Base-by-base conservation (phyloP, 1,140 invertebrate genomes). In the Lamellibrachia luymesi region DNA sequence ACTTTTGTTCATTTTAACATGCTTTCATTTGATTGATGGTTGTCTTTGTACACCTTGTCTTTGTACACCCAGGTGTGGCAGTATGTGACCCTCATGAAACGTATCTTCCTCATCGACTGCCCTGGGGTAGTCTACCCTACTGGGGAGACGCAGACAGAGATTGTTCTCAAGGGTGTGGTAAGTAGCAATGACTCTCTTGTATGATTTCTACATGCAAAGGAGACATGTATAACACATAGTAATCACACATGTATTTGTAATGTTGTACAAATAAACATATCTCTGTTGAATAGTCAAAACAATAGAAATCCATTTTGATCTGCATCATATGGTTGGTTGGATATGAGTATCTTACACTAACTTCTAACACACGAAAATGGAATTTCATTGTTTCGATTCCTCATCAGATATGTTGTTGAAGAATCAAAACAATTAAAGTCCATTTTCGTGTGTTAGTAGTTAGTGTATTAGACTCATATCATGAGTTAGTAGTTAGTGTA, bases 91-190 rank as follows among this genome's bases (percentile, higher is more conserved):
- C 96, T 99, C 50, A 99, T 99, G 99, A 97, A 98, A 94, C 97
- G 98, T 94, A 99, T 99, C 95, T 99, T 98, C 95, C 96, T 99
- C 5, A 99, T 99, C 94, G 99, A 99, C 97, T 99, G 99, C 97
- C 99, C 99, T 50, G 99, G 99, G 90, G 98, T 99, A 94, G 99
- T 99, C 50, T 99, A 99, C 97, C 98, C 99, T 22, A 97, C 96
- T 90, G 99, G 99, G 96, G 97, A 97, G 94, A 97, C 97, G 10
- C 99, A 99, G 94, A 98, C 98, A 1, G 99, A 99, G 94, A 99
- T 99, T 96, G 99, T 99, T 90, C 96, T 99, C 1, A 99, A 99
- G 95, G 97, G 97, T 92, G 96, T 97, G 91, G 97, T 97, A 94
- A 95, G 96, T 96, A 92, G 27, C 7, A 10, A 80, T 22, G 25